phyloP scores from a whole-genome alignment of 2,797 vertebrate genomes.

The Siniperca obscura region DNA sequence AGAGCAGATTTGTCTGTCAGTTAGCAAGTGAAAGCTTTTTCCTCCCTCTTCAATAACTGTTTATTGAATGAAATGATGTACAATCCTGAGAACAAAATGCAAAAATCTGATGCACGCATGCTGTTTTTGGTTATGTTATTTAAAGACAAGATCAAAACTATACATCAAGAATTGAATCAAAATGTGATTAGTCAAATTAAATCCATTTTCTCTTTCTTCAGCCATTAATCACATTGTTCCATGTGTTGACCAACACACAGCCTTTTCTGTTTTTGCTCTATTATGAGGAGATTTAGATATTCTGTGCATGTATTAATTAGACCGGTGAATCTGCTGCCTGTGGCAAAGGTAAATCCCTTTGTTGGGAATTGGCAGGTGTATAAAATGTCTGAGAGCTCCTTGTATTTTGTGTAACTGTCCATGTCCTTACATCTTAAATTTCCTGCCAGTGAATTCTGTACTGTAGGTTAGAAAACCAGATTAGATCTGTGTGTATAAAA shows the following conservation, averaged over 20 bases:
- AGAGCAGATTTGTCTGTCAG: background rate
- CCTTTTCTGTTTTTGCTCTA: background rate
- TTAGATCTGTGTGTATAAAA: slow-evolving; percentile 62
- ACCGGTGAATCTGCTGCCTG: slow-evolving; percentile 41
- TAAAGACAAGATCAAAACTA: background rate
- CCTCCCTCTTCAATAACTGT: background rate
- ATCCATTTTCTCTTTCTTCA: background rate
- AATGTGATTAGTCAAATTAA: background rate
- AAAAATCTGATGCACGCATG: background rate
- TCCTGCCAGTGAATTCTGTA: slow-evolving; percentile 14
- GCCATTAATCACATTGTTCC: background rate
- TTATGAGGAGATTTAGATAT: slow-evolving; percentile 15
- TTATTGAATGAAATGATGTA: background rate
- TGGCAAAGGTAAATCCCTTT: slow-evolving; percentile 60
- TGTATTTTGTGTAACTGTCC: slow-evolving; percentile 20
- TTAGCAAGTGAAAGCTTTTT: no score
- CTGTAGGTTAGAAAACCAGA: slow-evolving; percentile 43
- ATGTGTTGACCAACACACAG: slow-evolving; percentile 1
- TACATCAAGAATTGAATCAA: slow-evolving; percentile 15
- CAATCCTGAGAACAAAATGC: background rate
- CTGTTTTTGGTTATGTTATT: background rate
- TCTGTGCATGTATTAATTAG: slow-evolving; percentile 62
- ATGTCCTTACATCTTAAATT: slow-evolving; percentile 38
- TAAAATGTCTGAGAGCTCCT: slow-evolving; percentile 30
- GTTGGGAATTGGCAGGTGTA: slow-evolving; percentile 46